These are phyloP conservation scores for Falco berigora DNA, from an alignment of 2,797 vertebrate species.

Conservation along the genomic window DNA sequence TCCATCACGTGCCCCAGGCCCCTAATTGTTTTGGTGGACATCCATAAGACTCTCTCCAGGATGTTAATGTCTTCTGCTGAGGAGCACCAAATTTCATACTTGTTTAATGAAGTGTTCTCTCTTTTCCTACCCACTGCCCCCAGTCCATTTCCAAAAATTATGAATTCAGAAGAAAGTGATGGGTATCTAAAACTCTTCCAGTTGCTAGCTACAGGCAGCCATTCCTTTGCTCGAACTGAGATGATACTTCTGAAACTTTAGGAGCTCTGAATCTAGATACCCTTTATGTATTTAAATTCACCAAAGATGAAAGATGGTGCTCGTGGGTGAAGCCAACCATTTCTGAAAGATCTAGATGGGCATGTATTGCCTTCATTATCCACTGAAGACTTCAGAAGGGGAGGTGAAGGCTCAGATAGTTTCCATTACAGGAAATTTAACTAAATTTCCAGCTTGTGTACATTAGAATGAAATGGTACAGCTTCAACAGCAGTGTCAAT, in stretches of 20 bases:
- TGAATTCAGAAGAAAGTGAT: not conserved
- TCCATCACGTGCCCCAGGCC: not conserved
- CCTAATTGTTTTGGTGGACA: not conserved
- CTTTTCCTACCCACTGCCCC: rapidly evolving
- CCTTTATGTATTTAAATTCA: not conserved
- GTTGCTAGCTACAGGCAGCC: not conserved
- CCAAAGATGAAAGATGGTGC: not conserved
- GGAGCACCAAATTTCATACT: not conserved
- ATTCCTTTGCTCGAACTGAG: not conserved
- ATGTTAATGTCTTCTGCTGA: not conserved
- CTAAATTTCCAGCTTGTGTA: not conserved
- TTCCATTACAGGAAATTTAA: not conserved
- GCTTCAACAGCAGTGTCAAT: not conserved
- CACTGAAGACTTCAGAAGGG: not conserved
- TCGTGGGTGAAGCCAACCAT: not conserved
- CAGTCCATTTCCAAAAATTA: not conserved
- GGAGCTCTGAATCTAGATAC: not conserved
- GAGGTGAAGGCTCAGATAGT: not conserved
- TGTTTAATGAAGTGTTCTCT: not conserved
- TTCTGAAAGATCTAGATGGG: not conserved
- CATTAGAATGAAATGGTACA: not conserved
- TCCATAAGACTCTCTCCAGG: not conserved
- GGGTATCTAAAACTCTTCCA: not conserved
- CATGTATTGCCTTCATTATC: not conserved
- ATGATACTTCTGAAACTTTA: not conserved